Base-by-base conservation (phyloP, 2,113 vertebrate genomes). In the Ifrita kowaldi region DNA sequence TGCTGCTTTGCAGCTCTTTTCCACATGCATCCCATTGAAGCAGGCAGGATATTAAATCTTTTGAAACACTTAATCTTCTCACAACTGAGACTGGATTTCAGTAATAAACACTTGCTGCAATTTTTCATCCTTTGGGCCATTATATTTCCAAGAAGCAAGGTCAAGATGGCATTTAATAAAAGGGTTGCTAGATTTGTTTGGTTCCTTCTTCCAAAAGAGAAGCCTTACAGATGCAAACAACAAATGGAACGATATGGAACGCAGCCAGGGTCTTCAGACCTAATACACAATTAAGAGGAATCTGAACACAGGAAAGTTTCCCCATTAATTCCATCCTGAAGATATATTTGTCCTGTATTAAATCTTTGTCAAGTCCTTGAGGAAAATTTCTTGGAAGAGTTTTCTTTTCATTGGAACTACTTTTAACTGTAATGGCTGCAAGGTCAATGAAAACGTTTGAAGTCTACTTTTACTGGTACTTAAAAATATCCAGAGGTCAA, bases 381-480 rank as follows among this genome's bases (percentile, higher is more conserved):
- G 28, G 88, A 96, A 91, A 86, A 92, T 94, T 90, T 86, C 86
- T 93, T 91, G 60, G 91, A 97, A 90, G 69, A 63, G 53, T 83
- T 91, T 87, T 92, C 91, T 95, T 95, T 87, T 80, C 41, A 79
- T 20, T 96, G 93, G 89, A 97, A 90, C 75, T 95, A 86, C 68
- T 96, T 94, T 15, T 6, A 95, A 85, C 39, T 87, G 56, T 69
- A 65, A 84, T 23, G 41, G 56, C 44, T 78, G 76, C 83, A 85
- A 96, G 91, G 87, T 95, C 97, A 98, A 82, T 53, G 47, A 63
- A 95, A 96, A 75, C 56, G 90, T 95, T 96, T 97, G 76, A 97
- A 97, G 89, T 73, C 26, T 14, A 19, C 87, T 90, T 94, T 88
- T 68, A 59, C 64, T 68, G 50, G 78, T 95, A 89, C 49, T 91